phyloP scores from a whole-genome alignment of 2,888 invertebrate species.

The Caenorhabditis doughertyi region DNA sequence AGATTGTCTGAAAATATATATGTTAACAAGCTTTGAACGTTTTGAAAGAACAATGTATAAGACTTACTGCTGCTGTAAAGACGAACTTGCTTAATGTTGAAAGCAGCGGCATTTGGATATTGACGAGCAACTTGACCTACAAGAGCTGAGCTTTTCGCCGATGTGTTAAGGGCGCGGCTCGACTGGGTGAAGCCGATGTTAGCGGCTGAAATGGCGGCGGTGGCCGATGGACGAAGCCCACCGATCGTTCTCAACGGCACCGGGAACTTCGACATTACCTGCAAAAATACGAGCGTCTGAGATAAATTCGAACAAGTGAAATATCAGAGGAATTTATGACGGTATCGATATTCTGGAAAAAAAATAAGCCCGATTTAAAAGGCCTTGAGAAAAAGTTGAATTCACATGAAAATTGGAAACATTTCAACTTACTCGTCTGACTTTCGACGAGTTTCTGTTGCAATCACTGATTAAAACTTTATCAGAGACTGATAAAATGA shows the following conservation, averaged over 20 bases:
- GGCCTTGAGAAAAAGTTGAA: background rate
- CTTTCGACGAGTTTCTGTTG: slow-evolving; percentile 32
- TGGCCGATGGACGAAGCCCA: slow-evolving; percentile 68
- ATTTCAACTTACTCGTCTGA: slow-evolving; percentile 29
- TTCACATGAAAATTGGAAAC: background rate
- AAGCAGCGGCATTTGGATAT: slow-evolving; percentile 55
- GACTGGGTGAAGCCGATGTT: slow-evolving; percentile 64
- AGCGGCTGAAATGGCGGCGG: slow-evolving; percentile 66
- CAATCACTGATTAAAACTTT: slow-evolving; percentile 31
- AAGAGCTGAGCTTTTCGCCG: slow-evolving; percentile 32
- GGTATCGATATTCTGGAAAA: no score
- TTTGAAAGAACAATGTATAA: background rate
- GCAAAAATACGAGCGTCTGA: background rate
- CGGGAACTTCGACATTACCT: slow-evolving; percentile 76
- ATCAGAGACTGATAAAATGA: slow-evolving; percentile 31
- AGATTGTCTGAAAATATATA: slow-evolving; percentile 64
- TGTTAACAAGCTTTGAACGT: background rate
- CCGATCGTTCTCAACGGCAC: slow-evolving; percentile 74
- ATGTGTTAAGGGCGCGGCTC: slow-evolving; percentile 51
- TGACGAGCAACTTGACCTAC: slow-evolving; percentile 54
- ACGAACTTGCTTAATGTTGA: slow-evolving; percentile 69
- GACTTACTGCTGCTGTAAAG: slow-evolving; percentile 70
- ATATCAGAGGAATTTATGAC: no score
- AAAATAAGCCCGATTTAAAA: no score
- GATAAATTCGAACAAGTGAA: background rate